Conservation (phyloP, 2,113 vertebrate species). For the Hemicordylus capensis region DNA sequence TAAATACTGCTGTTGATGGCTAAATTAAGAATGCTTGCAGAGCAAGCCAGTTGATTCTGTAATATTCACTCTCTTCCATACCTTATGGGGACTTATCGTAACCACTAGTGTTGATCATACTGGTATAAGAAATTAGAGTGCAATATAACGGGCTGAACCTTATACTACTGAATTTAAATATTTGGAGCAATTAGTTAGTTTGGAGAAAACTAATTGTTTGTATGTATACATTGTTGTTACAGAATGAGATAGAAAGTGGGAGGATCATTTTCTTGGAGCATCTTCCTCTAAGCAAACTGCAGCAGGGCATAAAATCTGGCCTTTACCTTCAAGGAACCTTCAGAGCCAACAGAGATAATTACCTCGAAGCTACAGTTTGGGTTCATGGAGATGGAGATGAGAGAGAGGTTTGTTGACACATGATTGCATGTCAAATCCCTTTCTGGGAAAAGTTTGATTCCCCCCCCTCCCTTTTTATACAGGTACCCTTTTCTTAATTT, state of each 20-base stretch:
- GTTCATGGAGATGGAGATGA: slow-evolving; percentile 88
- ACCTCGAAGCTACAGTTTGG: slow-evolving; percentile 95
- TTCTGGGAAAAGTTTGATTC: too few species aligned
- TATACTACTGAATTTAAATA: not conserved
- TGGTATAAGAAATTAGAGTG: not conserved
- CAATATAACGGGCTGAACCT: not conserved
- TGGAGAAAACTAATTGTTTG: not conserved
- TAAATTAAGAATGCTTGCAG: too few species aligned
- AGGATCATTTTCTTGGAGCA: slow-evolving; percentile 93
- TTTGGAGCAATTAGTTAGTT: not conserved
- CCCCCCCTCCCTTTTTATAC: not conserved
- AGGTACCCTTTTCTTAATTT: not conserved
- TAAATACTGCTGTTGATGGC: too few species aligned
- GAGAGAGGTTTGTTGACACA: slow-evolving; percentile 82
- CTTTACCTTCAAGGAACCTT: slow-evolving; percentile 92
- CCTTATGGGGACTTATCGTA: too few species aligned
- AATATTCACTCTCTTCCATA: too few species aligned
- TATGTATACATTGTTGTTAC: slow-evolving; percentile 21
- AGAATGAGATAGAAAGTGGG: slow-evolving; percentile 89
- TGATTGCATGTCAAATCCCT: not conserved
- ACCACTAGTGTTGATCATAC: too few species aligned
- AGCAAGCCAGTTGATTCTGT: too few species aligned
- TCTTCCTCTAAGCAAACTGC: slow-evolving; percentile 91
- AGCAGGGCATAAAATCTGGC: slow-evolving; percentile 92
- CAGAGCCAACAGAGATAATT: slow-evolving; percentile 93